These are phyloP conservation scores for Brachylomia viminalis DNA, from an alignment of 2,888 invertebrate species.

Conservation along the genomic window DNA sequence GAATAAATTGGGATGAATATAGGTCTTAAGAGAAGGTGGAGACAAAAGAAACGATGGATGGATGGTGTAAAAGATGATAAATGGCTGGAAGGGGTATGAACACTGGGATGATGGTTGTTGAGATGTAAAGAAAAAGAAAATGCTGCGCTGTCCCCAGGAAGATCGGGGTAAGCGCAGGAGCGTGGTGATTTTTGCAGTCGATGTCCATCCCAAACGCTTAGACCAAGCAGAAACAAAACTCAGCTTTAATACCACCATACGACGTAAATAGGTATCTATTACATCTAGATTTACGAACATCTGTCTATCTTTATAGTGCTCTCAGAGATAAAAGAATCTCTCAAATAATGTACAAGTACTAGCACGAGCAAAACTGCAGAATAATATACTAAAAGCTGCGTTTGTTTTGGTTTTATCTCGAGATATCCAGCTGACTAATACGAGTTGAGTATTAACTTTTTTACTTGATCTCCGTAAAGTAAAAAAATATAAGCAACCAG, in stretches of 20 bases:
- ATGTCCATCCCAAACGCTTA: no score
- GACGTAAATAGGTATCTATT: background rate
- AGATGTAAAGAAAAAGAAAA: no score
- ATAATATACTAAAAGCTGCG: background rate
- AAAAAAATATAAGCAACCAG: background rate
- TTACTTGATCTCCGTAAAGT: slow-evolving; percentile 20
- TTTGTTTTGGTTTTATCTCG: slow-evolving; percentile 5
- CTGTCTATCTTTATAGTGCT: background rate
- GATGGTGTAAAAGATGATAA: no score
- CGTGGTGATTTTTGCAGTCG: no score
- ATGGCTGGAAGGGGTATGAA: no score
- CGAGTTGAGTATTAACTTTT: slow-evolving; percentile 15
- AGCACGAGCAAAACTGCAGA: background rate
- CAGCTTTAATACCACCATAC: background rate
- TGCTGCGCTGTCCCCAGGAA: no score
- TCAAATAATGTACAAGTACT: slow-evolving; percentile 8
- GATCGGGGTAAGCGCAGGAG: background rate
- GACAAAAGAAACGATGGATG: background rate
- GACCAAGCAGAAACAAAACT: background rate
- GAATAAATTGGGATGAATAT: background rate
- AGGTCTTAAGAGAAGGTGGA: no score
- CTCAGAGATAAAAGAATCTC: background rate
- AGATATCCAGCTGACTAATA: background rate
- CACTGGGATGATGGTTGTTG: no score
- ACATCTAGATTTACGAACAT: background rate